Conservation (phyloP, 2,113 vertebrate genomes). For the Tricholaema leucomelas region DNA sequence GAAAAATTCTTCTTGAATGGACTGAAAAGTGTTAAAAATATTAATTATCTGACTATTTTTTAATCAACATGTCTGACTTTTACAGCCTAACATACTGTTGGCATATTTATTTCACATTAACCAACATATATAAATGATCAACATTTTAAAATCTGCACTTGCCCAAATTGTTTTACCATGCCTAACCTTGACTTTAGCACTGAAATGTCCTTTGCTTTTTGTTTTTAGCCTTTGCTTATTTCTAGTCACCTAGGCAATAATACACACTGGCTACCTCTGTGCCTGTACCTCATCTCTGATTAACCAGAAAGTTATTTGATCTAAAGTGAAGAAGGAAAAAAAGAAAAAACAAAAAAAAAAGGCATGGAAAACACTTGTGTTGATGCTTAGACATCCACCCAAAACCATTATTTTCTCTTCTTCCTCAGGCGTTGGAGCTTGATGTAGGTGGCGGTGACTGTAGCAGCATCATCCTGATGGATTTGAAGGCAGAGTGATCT, state of each 20-base stretch:
- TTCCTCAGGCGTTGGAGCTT: neutral
- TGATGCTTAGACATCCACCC: neutral
- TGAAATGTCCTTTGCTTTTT: neutral
- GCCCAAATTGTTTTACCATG: neutral
- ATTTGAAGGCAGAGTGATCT: neutral
- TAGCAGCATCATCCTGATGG: neutral
- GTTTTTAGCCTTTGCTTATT: neutral
- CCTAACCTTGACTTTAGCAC: neutral
- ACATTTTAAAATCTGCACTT: neutral
- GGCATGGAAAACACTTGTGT: neutral
- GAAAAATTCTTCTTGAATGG: neutral
- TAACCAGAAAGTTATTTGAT: neutral
- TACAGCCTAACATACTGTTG: neutral
- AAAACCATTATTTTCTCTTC: neutral
- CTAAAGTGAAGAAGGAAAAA: neutral
- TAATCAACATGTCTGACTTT: neutral
- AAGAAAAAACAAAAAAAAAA: neutral
- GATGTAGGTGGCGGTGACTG: accelerated
- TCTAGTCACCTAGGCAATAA: neutral
- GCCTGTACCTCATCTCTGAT: neutral
- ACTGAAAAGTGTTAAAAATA: neutral
- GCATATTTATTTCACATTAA: neutral
- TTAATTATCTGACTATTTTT: neutral
- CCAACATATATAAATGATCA: neutral
- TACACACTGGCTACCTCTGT: neutral